Conservation (phyloP, 2,797 vertebrate species). For the Enteromius mattozi region DNA sequence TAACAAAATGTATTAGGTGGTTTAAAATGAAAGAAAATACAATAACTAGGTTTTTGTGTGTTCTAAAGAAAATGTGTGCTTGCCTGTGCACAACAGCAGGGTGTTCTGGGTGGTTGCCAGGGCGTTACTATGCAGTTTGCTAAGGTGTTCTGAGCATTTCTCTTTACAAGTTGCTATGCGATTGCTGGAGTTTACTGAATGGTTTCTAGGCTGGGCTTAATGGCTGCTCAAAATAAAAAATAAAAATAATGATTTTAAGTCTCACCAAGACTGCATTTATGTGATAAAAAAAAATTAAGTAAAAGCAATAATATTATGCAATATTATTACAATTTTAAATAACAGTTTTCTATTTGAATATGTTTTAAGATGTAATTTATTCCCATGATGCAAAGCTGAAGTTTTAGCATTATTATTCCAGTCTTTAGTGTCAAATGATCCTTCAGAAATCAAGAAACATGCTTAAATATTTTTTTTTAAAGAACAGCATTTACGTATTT, state of each 20-base stretch:
- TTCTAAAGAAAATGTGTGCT: slow-evolving; percentile 8
- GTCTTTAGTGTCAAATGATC: not conserved
- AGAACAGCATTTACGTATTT: not conserved
- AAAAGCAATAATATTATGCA: too few relatives aligned
- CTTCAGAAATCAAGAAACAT: not conserved
- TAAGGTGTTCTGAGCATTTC: not conserved
- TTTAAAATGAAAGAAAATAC: not conserved
- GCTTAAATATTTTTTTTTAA: not conserved
- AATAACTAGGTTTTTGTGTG: not conserved
- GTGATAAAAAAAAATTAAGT: too few relatives aligned
- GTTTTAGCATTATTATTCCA: not conserved
- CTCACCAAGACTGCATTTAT: too few relatives aligned
- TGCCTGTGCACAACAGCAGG: not conserved
- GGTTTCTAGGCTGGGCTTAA: not conserved
- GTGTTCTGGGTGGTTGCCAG: not conserved
- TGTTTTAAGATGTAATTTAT: too few relatives aligned
- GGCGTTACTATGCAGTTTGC: not conserved
- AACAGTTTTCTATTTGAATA: too few relatives aligned
- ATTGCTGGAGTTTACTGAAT: not conserved
- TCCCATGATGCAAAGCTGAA: too few relatives aligned
- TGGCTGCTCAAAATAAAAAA: not conserved
- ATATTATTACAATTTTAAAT: too few relatives aligned
- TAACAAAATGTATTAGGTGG: not conserved
- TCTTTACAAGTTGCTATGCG: not conserved
- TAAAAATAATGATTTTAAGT: too few relatives aligned